These are phyloP conservation scores for Drosophila sucinea DNA, from an alignment of 1,140 invertebrate species.

Conservation along the genomic window DNA sequence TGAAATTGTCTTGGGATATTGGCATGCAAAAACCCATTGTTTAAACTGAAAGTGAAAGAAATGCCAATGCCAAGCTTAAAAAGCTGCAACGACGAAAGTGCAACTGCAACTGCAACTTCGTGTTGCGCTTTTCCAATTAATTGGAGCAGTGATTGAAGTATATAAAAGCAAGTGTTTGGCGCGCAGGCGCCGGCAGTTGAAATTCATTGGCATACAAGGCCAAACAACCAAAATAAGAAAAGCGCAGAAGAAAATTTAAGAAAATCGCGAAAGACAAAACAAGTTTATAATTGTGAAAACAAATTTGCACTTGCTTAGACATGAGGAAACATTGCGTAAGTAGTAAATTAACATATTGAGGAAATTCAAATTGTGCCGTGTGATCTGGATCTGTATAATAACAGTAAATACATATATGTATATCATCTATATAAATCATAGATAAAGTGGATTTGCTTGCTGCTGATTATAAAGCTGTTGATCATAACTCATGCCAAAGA, in stretches of 20 bases:
- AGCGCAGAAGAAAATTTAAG: constrained; percentile 18
- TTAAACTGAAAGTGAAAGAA: constrained; percentile 68
- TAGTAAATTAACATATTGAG: constrained; percentile 39
- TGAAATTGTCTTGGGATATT: neutral
- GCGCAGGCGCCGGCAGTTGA: constrained; percentile 72
- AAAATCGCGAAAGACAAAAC: constrained; percentile 20
- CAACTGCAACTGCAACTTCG: neutral
- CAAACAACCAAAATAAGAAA: constrained; percentile 13
- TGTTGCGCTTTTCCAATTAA: constrained; percentile 44
- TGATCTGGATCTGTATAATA: constrained; percentile 24
- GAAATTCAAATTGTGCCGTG: constrained; percentile 28
- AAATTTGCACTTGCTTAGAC: neutral
- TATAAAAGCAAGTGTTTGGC: constrained; percentile 75
- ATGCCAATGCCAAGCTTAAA: constrained; percentile 76
- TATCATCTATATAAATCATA: constrained; percentile 23
- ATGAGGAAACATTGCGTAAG: constrained; percentile 79
- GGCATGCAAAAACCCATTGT: constrained; percentile 48
- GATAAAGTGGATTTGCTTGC: constrained; percentile 55
- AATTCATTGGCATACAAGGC: constrained; percentile 30
- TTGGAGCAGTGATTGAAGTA: constrained; percentile 65
- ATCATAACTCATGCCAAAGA: constrained; percentile 43
- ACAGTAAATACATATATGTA: neutral
- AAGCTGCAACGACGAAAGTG: constrained; percentile 20
- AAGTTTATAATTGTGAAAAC: constrained; percentile 34
- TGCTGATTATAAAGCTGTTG: constrained; percentile 39